Conservation (phyloP, 2,797 vertebrate genomes). For the Smutsia gigantea region DNA sequence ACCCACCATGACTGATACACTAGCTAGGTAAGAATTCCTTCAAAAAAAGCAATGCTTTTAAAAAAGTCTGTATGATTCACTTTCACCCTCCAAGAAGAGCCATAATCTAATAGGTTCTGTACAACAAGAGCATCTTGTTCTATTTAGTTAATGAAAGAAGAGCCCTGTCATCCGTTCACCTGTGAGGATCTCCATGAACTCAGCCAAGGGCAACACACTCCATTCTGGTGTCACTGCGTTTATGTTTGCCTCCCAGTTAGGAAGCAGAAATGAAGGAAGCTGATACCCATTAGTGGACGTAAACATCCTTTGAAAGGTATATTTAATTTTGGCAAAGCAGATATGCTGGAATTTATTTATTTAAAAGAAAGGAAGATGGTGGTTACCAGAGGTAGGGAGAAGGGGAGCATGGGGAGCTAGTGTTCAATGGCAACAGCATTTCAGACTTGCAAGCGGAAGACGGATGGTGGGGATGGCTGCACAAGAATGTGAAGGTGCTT, state of each 20-base stretch:
- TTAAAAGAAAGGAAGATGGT: neutral
- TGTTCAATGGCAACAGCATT: rapidly evolving
- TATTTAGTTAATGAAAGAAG: neutral
- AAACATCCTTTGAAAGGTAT: neutral
- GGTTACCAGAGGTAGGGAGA: neutral
- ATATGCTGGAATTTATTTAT: neutral
- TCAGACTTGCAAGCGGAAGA: neutral
- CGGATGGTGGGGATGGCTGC: rapidly evolving
- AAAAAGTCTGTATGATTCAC: neutral
- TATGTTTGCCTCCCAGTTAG: neutral
- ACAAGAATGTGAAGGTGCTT: rapidly evolving
- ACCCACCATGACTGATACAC: neutral
- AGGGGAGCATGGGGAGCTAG: too few species aligned
- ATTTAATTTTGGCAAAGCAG: neutral
- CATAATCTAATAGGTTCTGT: neutral
- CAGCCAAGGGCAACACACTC: neutral
- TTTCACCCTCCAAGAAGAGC: neutral
- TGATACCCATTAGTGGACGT: neutral
- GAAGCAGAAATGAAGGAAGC: neutral
- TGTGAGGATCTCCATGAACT: neutral
- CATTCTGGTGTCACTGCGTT: neutral
- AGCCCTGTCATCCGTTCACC: neutral
- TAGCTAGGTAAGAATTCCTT: neutral
- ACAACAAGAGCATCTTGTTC: neutral
- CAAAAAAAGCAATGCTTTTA: neutral